phyloP scores from a whole-genome alignment of 2,888 invertebrate species.

The Julus scandinavius region DNA sequence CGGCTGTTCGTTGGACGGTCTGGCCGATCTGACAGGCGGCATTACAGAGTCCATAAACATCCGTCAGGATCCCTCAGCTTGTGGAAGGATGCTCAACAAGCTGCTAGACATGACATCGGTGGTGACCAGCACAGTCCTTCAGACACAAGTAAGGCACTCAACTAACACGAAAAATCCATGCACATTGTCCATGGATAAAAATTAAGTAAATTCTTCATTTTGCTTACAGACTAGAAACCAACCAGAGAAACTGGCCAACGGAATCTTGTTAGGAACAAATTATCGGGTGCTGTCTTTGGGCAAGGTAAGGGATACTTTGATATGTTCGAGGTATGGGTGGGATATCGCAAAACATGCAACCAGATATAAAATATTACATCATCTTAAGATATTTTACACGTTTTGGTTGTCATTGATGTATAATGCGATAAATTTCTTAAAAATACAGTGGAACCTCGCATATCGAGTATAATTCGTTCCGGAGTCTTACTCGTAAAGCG shows the following conservation, averaged over 20 bases:
- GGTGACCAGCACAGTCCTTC: conserved; percentile 80
- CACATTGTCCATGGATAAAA: no score
- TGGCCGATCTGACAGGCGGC: conserved; percentile 89
- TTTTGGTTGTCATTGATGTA: no score
- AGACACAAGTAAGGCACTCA: conserved; percentile 60
- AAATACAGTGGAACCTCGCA: no score
- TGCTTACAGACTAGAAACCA: conserved; percentile 58
- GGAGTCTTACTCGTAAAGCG: no score
- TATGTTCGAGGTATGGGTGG: not conserved
- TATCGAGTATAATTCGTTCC: no score
- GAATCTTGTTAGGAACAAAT: conserved; percentile 81
- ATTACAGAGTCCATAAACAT: conserved; percentile 85
- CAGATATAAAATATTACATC: no score
- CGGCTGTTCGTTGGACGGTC: conserved; percentile 86
- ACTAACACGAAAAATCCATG: not conserved
- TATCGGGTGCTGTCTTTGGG: conserved; percentile 80
- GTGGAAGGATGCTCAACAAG: conserved; percentile 75
- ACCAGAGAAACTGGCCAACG: conserved; percentile 74
- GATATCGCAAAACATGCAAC: not conserved
- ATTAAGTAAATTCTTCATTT: not conserved
- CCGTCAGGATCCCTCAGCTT: conserved; percentile 76
- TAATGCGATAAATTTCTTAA: no score
- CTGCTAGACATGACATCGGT: conserved; percentile 85
- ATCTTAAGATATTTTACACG: no score
- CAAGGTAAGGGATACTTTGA: conserved; percentile 70